Evolutionary conservation across 2,113 vertebrate genomes (phyloP).

Genomic region (Phaetusa simplex): DNA sequence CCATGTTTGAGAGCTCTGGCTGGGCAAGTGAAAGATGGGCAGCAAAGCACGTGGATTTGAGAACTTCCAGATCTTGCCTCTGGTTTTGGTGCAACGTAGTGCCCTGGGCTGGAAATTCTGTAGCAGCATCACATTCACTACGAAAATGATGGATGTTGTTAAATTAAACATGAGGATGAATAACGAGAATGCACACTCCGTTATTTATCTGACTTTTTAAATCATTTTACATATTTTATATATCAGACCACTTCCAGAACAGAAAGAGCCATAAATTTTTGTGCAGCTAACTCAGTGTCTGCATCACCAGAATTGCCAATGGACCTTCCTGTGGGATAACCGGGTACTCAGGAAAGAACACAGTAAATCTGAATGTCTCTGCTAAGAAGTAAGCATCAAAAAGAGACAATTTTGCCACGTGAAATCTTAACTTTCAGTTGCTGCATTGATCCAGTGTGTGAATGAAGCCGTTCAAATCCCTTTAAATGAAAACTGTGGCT

Average conservation of each 20-base stretch:
- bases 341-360: not conserved
- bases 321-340: not conserved
- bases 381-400: not conserved
- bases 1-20: not conserved
- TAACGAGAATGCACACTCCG: not conserved
- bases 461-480: not conserved
- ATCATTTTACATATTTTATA: slow-evolving; percentile 47
- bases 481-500: not conserved
- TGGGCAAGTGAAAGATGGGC: not conserved
- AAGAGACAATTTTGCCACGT: not conserved
- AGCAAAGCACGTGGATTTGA: not conserved
- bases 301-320: not conserved
- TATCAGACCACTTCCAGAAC: slow-evolving; percentile 9
- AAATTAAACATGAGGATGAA: slow-evolving; percentile 43
- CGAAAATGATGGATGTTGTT: slow-evolving; percentile 26
- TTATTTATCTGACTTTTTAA: slow-evolving; percentile 52
- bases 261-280: not conserved
- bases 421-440: not conserved
- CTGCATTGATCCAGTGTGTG: not conserved
- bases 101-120: not conserved
- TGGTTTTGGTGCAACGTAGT: not conserved
- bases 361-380: not conserved
- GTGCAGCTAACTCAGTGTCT: not conserved
- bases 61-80: not conserved
- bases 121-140: slow-evolving; percentile 4